Base-by-base conservation (phyloP, 2,888 invertebrate species). In the Elmis aenea region DNA sequence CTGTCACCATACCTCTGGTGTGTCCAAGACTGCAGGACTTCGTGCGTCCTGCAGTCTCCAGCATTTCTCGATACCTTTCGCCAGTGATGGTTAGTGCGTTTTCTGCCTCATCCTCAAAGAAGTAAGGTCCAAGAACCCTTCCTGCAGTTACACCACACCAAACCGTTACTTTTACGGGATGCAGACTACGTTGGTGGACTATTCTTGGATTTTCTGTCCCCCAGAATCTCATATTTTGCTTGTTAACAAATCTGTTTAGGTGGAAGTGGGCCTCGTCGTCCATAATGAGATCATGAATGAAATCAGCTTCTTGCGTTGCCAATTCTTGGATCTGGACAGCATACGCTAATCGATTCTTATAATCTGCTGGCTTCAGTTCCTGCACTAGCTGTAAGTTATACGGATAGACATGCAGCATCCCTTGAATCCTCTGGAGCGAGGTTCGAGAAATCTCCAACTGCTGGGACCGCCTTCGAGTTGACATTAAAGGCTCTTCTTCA, bases 191-290 rank as follows among this genome's bases (percentile, higher is more conserved):
- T 31, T 49, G 27, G 21, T 45, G 46, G 20, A 40, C 11, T 37
- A 36, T 18, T 24, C 25, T 26, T 2, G 43, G 40, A 32, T 47
- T 42, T 11, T 40, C 33, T n/a, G 16, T 26, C 22, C 35, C 40
- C 36, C 44, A 46, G 14, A 38, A 42, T 39, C 33, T 25, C 39
- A 45, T n/a, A 27, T 41, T 47, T 34, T 46, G 41, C 31, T 34
- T 39, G 21, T 41, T 50, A 6, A 46, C 37, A n/a, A 23, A 25
- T 11, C 16, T 16, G 14, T 25, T 30, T 4, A 33, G 24, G n/a
- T n/a, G n/a, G 14, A 33, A 42, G 29, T 33, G 38, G 12, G 28
- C 37, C 26, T 38, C 37, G 22, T 33, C 37, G 30, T 28, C 29
- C 31, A 32, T 25, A 13, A 38, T 28, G 21, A 29, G 13, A 22